Evolutionary conservation across 2,888 invertebrate species (phyloP), one percentile per base, ranked within the genome.

Genomic region (Ormyrus pomaceus): DNA sequence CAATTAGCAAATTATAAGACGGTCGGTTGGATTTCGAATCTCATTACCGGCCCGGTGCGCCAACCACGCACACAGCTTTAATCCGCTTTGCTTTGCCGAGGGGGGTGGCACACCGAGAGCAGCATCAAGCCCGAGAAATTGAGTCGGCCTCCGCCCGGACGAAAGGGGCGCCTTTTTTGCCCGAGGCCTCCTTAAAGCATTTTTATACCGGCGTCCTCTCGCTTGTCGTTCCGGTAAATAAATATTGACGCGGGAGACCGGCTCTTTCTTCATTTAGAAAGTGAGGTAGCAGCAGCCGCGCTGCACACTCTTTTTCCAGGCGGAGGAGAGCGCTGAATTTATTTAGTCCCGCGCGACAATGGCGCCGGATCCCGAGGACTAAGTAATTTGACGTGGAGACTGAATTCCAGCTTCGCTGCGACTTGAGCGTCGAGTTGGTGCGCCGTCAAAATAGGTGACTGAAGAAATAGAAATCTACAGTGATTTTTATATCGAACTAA

Each of bases 1-100:
- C 86, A 88, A 87, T 88, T 87, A 88, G 85, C 84, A 82, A 85
- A 85, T 87, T 86, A 19, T 19, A 85, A 86, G 84, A 76, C 82
- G 82, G 83, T 77, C 83, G 80, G 81, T 72, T 84, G 84, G 83
- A 82, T 82, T 82, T 84, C 83, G 85, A 86, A 86, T 86, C 82
- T 83, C 84, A 83, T 87, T 86, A 85, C 76, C 80, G 72, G 83
- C 51, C 46, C 64, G 64, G 48, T 65, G 45, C 7, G 13, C 46
- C 34, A 62, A 34, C 46, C 50, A 19, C 46, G 45, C 34, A 46
- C 11, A 56, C 56, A 56, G 46, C 19, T 69, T 46, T 1, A 46
- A 9, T n/a, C 19, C 58, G 7, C 19, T 19, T 19, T 19, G 19
- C 19, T 58, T 19, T 9, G 45, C 11, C n/a, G 13, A 46, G 61